Conservation (phyloP, 2,113 vertebrate species). For the Bostrychus sinensis region DNA sequence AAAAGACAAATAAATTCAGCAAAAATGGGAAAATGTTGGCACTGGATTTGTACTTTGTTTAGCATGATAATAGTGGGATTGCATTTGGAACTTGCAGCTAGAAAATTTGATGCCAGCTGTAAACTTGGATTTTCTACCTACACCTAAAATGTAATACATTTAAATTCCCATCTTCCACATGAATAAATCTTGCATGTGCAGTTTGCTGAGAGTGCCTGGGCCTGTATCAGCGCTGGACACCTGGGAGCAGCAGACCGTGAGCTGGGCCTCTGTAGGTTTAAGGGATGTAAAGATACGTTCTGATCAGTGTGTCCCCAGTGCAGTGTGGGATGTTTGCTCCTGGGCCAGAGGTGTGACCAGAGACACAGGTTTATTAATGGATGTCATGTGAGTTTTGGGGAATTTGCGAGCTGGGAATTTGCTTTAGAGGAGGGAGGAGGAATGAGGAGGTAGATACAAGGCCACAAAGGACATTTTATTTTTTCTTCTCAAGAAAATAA, state of each 20-base stretch:
- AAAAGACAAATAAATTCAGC: too few relatives aligned
- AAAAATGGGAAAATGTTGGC: too few relatives aligned
- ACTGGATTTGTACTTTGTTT: too few relatives aligned
- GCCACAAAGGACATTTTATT: too few relatives aligned
- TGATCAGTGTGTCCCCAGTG: constrained; percentile 39
- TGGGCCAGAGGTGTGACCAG: constrained; percentile 11
- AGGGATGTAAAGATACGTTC: constrained; percentile 32
- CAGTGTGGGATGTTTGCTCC: constrained; percentile 21
- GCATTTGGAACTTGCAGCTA: too few relatives aligned
- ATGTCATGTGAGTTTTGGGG: neutral
- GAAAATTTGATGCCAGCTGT: too few relatives aligned
- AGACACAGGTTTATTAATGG: constrained; percentile 20
- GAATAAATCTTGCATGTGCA: neutral
- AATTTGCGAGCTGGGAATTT: too few relatives aligned
- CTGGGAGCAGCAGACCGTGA: constrained; percentile 26
- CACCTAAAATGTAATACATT: neutral
- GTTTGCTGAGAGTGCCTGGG: neutral
- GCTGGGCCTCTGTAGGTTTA: constrained; percentile 27
- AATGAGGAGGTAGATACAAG: neutral
- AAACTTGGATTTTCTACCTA: too few relatives aligned
- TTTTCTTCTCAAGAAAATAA: too few relatives aligned
- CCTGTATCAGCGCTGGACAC: constrained; percentile 44
- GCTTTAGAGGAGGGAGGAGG: constrained; percentile 7
- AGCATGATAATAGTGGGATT: too few relatives aligned
- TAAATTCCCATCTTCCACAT: neutral